Evolutionary conservation across 2,113 vertebrate genomes (phyloP).

Genomic region (Syrrhaptes paradoxus): DNA sequence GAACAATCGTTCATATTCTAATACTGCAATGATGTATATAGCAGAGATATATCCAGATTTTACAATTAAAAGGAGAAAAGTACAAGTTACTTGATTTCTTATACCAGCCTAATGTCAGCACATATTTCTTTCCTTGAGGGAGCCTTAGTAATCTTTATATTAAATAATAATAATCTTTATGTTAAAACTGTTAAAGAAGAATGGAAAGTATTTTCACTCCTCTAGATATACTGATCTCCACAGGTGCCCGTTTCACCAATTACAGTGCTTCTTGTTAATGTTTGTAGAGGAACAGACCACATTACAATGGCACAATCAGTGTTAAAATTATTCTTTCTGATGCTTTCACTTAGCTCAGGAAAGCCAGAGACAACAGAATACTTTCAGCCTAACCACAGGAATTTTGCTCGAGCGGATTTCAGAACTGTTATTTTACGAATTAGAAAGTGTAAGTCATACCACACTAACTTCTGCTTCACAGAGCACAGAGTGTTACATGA

Average conservation of each 20-base stretch:
- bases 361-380: slow-evolving; percentile 23
- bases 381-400: neutral
- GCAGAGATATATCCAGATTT: neutral
- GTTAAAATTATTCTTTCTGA: neutral
- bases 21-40: neutral
- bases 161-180: neutral
- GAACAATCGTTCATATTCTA: neutral
- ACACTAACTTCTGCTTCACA: neutral
- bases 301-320: neutral
- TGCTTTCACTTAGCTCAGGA: neutral
- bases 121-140: neutral
- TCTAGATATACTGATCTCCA: neutral
- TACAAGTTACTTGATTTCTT: neutral
- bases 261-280: neutral
- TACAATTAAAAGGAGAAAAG: neutral
- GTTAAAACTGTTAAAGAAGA: neutral
- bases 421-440: neutral
- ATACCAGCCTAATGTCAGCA: neutral
- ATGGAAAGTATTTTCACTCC: neutral
- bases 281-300: neutral
- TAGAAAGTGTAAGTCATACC: neutral
- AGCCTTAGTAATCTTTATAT: neutral
- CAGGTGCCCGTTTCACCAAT: neutral
- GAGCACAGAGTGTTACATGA: neutral
- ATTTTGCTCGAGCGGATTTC: neutral